phyloP scores from a whole-genome alignment of 2,888 invertebrate species.

The Choristoneura rosaceana region DNA sequence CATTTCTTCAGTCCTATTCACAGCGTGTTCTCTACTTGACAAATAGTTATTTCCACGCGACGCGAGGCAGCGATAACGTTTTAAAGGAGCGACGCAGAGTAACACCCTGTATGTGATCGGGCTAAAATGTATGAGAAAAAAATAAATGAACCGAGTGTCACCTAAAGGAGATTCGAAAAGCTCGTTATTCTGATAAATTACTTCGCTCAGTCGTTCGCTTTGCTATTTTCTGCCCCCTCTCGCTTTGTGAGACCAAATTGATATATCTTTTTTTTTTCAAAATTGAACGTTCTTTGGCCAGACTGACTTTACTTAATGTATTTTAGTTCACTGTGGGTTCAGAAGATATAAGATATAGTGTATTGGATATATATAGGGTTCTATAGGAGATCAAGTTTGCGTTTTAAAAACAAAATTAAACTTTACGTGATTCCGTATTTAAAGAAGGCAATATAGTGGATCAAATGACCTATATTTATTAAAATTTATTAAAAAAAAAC shows the following conservation, averaged over 20 bases:
- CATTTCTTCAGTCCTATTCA: constrained; percentile 19
- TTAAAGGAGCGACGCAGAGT: constrained; percentile 73
- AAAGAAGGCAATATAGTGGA: too few relatives aligned
- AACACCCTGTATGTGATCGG: constrained; percentile 76
- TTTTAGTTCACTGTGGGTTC: not conserved
- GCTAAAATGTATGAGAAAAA: constrained; percentile 80
- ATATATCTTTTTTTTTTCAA: constrained; percentile 45
- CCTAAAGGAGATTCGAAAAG: constrained; percentile 79
- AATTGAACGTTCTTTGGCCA: constrained; percentile 25
- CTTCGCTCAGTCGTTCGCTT: constrained; percentile 69
- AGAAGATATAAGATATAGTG: too few relatives aligned
- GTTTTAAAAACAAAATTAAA: too few relatives aligned
- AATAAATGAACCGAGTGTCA: constrained; percentile 81
- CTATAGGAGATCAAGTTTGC: too few relatives aligned
- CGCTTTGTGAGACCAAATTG: constrained; percentile 65
- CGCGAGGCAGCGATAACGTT: constrained; percentile 74
- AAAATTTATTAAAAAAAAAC: too few relatives aligned
- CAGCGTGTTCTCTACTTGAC: constrained; percentile 59
- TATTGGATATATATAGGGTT: too few relatives aligned
- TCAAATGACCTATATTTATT: too few relatives aligned
- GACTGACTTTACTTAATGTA: not conserved
- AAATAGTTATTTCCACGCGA: constrained; percentile 72
- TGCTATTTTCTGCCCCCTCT: constrained; percentile 60
- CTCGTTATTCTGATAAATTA: constrained; percentile 83
- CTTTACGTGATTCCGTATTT: too few relatives aligned